phyloP scores from a whole-genome alignment of 1,140 invertebrate species.

The Habropoda laboriosa region DNA sequence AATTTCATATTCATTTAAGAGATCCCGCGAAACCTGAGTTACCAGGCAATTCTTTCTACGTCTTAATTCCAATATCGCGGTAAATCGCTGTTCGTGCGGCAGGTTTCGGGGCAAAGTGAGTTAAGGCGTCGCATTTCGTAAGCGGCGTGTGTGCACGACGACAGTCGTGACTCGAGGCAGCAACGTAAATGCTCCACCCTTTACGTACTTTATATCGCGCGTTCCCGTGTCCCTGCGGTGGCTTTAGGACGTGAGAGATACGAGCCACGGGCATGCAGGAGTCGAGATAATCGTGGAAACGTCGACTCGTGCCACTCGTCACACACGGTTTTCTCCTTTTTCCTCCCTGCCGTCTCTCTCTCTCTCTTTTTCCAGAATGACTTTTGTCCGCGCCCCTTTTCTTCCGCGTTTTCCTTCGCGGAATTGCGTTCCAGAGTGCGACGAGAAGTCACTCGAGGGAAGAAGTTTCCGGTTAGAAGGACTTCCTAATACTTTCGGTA shows the following conservation, averaged over 20 bases:
- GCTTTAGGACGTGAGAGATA: slow-evolving; percentile 45
- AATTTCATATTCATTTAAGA: no score
- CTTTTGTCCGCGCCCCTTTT: neutral
- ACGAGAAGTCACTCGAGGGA: slow-evolving; percentile 1
- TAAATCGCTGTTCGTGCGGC: neutral
- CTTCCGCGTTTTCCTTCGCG: neutral
- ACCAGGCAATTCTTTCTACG: no score
- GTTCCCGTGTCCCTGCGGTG: neutral
- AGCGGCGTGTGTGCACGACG: neutral
- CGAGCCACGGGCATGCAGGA: slow-evolving; percentile 41
- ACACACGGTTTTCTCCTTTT: neutral
- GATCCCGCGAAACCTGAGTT: no score
- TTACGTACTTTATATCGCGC: slow-evolving; percentile 11
- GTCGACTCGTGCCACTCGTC: slow-evolving; percentile 4
- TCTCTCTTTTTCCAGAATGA: neutral
- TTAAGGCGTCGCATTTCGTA: slow-evolving; percentile 25
- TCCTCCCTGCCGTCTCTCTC: no score
- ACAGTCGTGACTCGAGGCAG: neutral
- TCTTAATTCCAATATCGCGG: neutral
- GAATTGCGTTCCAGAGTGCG: slow-evolving; percentile 30
- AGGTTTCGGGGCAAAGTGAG: slow-evolving; percentile 17
- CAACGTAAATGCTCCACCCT: slow-evolving; percentile 18
- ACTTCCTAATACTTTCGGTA: slow-evolving; percentile 44
- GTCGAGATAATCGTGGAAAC: slow-evolving; percentile 56
- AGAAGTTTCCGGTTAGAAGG: slow-evolving; percentile 9